phyloP scores from a whole-genome alignment of 53 echinoderm and acorn worm genomes.

The Crossaster papposus region DNA sequence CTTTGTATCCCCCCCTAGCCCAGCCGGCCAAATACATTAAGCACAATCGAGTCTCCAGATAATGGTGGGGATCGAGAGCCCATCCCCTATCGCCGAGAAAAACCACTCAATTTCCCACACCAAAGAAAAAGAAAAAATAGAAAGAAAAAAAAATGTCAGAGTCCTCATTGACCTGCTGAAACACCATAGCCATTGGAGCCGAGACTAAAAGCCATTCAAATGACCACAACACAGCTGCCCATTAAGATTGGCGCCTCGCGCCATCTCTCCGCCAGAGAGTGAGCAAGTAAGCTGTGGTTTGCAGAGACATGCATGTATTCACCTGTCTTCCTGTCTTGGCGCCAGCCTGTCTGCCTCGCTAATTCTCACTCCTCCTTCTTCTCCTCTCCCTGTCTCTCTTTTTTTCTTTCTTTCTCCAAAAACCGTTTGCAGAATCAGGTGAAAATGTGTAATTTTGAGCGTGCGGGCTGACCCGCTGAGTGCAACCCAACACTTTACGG shows the following conservation, averaged over 20 bases:
- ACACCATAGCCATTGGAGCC: conserved; percentile 32
- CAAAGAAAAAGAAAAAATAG: not conserved
- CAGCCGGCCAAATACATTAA: conserved; percentile 30
- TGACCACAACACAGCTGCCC: conserved; percentile 63
- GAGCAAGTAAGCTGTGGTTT: not conserved
- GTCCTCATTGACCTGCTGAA: conserved; percentile 57
- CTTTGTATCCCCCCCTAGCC: not conserved
- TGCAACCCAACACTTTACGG: conserved; percentile 52
- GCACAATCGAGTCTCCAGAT: conserved; percentile 12
- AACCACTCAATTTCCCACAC: not conserved
- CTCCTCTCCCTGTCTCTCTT: not conserved
- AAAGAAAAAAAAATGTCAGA: not conserved
- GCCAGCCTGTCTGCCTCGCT: conserved; percentile 43
- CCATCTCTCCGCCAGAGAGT: not conserved
- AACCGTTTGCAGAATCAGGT: conserved; percentile 38
- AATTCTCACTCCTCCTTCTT: not conserved
- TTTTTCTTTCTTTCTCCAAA: conserved; percentile 26
- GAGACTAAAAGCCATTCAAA: conserved; percentile 49
- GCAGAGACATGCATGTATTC: conserved; percentile 62
- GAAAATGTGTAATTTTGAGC: conserved; percentile 63
- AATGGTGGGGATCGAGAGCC: not conserved
- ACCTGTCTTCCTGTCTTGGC: conserved; percentile 51
- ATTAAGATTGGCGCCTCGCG: conserved; percentile 22
- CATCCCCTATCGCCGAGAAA: conserved; percentile 4
- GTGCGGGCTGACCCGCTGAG: conserved; percentile 51